Base-by-base conservation (phyloP, 2,888 invertebrate genomes). In the Standfussiana lucernea region DNA sequence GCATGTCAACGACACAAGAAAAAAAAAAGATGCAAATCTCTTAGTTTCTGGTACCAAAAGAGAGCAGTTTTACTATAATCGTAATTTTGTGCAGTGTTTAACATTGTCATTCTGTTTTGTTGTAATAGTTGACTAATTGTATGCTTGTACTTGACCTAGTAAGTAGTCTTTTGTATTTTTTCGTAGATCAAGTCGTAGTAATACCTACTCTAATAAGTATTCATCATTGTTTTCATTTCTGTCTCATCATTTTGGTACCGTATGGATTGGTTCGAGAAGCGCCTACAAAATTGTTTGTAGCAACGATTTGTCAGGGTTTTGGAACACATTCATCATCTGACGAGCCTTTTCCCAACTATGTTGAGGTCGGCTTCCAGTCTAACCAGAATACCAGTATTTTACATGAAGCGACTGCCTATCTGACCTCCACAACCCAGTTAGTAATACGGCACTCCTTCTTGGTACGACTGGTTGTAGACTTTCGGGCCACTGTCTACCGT, bases 141-240 rank as follows among this genome's bases (percentile, higher is more conserved):
- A 24, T 13, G 32, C 8, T 56, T 56, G 32, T 47, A 18, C 73
- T 78, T 73, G 80, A 80, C 45, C 80, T 35, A 35, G 3, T 61
- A 37, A 10, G 5, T 42, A 32, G 21, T 80, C 53, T 64, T 80
- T 78, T 45, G 50, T 64, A 53, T 18, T 56, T 40, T 77, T 78
- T 47, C 40, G 40, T 72, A 64, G 21, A 56, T 56, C 21, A 80
- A 45, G 45, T 71, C 32, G n/a, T 40, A 45, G n/a, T 53, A 11
- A 42, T 28, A 50, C 35, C 47, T 28, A 42, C 35, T 10, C 42
- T 53, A 53, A 61, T 72, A 70, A 10, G 8, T 8, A 77, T 77
- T 72, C 80, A 40, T 64, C 80, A 80, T 78, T 78, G 80, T 72
- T 65, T n/a, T 42, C 3, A 24, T 11, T 40, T 32, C 7, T n/a